A percentile compares a stretch with the other conserved stretches of the same genome.
These are phyloP conservation scores for Ephydatia muelleri DNA, from an alignment of 37 sponge, comb jelly and placozoan genomes.

Conservation along the genomic window DNA sequence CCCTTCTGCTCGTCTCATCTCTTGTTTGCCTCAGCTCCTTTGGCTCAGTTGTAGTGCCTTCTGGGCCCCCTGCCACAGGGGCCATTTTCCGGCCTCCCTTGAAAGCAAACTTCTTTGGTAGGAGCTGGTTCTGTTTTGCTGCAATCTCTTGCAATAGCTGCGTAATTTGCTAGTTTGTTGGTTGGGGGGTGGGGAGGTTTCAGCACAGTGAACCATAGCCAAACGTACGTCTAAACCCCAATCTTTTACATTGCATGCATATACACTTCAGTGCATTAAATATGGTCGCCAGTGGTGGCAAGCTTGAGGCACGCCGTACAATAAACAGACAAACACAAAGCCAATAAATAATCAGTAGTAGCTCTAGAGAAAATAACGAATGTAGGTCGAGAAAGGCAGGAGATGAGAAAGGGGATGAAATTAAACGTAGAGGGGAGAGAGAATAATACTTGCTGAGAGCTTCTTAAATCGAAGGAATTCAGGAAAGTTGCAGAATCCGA, in stretches of 20 bases:
- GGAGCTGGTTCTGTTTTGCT: constrained; percentile 36
- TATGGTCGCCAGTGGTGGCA: no score
- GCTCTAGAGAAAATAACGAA: neutral
- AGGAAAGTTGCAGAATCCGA: constrained; percentile 66
- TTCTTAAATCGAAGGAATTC: constrained; percentile 28
- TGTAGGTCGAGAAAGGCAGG: neutral
- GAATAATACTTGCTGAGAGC: constrained; percentile 46
- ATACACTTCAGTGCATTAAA: no score
- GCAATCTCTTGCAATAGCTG: constrained; percentile 8
- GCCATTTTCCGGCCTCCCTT: constrained; percentile 43
- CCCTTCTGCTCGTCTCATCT: constrained; percentile 13
- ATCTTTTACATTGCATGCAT: no score
- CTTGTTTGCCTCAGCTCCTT: no score
- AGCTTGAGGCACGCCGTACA: no score
- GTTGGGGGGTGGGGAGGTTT: neutral
- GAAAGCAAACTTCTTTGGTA: constrained; percentile 86
- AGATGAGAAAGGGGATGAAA: neutral
- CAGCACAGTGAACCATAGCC: neutral
- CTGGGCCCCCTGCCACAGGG: neutral
- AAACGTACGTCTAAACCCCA: no score
- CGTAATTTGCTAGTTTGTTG: constrained; percentile 26
- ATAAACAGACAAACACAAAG: no score
- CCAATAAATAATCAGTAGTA: no score
- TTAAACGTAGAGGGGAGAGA: neutral
- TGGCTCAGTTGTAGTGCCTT: neutral